phyloP scores from a whole-genome alignment of 2,888 invertebrate species.

The Plagiodera versicolora region DNA sequence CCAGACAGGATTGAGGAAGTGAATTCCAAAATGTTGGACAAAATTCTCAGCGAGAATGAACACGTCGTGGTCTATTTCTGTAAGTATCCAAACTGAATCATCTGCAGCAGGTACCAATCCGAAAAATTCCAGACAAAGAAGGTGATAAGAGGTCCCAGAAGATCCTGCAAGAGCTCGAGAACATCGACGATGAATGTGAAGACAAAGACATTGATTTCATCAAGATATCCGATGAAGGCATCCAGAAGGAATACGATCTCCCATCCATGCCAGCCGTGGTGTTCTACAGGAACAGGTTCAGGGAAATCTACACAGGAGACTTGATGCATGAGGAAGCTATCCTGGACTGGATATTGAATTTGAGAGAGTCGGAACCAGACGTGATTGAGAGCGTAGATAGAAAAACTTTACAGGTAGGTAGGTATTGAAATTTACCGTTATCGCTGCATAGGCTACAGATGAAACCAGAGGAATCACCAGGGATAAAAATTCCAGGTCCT shows the following conservation, averaged over 20 bases:
- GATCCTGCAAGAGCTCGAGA: constrained; percentile 85
- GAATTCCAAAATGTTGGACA: constrained; percentile 86
- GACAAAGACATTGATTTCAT: constrained; percentile 89
- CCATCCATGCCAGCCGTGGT: constrained; percentile 79
- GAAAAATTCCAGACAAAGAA: constrained; percentile 70
- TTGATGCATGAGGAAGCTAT: constrained; percentile 90
- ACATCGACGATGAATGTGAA: constrained; percentile 92
- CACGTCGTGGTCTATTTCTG: constrained; percentile 92
- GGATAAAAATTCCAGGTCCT: constrained; percentile 59
- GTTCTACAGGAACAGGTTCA: constrained; percentile 85
- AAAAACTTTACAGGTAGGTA: constrained; percentile 73
- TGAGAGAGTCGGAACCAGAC: constrained; percentile 82
- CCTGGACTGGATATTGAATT: constrained; percentile 84
- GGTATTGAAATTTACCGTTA: constrained; percentile 12
- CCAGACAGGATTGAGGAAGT: constrained; percentile 94
- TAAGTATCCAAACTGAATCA: constrained; percentile 56
- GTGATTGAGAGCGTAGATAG: constrained; percentile 90
- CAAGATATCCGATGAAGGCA: constrained; percentile 86
- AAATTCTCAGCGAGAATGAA: constrained; percentile 83
- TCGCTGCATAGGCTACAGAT: neutral
- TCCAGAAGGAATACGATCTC: constrained; percentile 86
- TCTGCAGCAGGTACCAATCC: neutral
- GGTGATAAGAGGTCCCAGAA: constrained; percentile 88
- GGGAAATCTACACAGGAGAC: constrained; percentile 86
- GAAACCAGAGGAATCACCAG: neutral